Evolutionary conservation across 1,140 invertebrate species (phyloP).

Genomic region (Ips nitidus): DNA sequence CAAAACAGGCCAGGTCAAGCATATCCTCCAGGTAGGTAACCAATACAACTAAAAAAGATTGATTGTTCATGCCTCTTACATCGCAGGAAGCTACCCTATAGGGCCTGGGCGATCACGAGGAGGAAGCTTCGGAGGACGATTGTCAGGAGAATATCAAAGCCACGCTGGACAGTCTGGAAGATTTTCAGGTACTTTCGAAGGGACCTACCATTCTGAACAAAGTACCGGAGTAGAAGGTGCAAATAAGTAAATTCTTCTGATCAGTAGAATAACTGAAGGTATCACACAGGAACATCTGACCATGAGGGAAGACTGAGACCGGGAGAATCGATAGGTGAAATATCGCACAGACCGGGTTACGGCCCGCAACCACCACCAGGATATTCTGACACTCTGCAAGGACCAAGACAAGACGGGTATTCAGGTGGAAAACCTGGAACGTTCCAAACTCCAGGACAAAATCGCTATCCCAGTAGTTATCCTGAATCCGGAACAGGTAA

Average conservation of each 20-base stretch:
- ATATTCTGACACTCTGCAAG: no score
- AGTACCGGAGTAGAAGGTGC: neutral
- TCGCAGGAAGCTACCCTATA: neutral
- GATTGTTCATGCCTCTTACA: no score
- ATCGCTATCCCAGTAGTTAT: no score
- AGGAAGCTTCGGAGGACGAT: neutral
- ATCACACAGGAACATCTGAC: no score
- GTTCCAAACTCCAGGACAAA: no score
- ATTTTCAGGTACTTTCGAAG: slow-evolving; percentile 47
- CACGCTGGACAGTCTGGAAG: slow-evolving; percentile 36
- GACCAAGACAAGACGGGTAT: no score
- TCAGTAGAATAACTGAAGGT: neutral
- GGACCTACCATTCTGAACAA: slow-evolving; percentile 39
- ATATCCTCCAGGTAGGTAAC: slow-evolving; percentile 2
- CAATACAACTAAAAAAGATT: neutral
- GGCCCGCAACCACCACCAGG: no score
- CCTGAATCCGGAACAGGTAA: no score
- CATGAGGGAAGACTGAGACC: no score
- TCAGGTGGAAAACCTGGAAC: no score
- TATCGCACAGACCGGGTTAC: no score
- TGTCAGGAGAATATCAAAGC: slow-evolving; percentile 33
- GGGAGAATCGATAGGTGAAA: no score
- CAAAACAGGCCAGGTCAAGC: neutral
- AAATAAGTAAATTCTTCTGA: neutral
- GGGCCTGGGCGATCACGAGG: neutral